Base-by-base conservation (phyloP, 2,797 vertebrate species). In the Sphenopsis melanotis region DNA sequence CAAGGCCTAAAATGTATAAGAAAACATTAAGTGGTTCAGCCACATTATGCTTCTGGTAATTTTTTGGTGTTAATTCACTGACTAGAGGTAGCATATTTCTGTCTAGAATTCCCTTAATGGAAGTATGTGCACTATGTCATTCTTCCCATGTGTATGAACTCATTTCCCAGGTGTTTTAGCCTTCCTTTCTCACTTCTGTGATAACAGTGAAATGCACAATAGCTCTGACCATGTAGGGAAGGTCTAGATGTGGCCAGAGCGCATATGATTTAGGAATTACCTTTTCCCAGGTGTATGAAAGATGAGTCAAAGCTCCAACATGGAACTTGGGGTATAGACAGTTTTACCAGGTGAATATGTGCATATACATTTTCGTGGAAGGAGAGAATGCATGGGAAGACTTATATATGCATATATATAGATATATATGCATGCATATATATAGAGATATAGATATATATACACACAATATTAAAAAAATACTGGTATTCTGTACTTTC, bases 91-190 rank as follows among this genome's bases (percentile, higher is more conserved):
- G 6, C 23, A 15, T 69, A 53, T 65, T 90, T 69, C 39, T 74
- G 36, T 57, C 47, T 89, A 49, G 27, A 63, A 60, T 71, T 69
- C 32, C 20, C 11, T 41, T 53, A 41, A n/a, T 0, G 10, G 37
- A 77, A 57, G 37, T n/a, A 74, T 4, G 6, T 57, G 11, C 17
- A 30, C 29, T 26, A 1, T 83, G 19, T 47, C 0, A 0, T 53
- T 86, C 23, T 77, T 77, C 9, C n/a, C 15, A 24, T 2, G 2
- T 32, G 9, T 80, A 30, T 8, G 53, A 36, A 17, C 19, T 69
- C 3, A 46, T 74, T 76, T 76, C 39, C 5, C 34, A 80, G 39
- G n/a, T 27, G 10, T 3, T 19, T 61, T 77, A 49, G 1, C 1
- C 21, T 82, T 78, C 12, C 39, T 50, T 59, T 78, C 36, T 87